Conservation (phyloP, 2,888 invertebrate genomes). For the Scaptomyza parva region DNA sequence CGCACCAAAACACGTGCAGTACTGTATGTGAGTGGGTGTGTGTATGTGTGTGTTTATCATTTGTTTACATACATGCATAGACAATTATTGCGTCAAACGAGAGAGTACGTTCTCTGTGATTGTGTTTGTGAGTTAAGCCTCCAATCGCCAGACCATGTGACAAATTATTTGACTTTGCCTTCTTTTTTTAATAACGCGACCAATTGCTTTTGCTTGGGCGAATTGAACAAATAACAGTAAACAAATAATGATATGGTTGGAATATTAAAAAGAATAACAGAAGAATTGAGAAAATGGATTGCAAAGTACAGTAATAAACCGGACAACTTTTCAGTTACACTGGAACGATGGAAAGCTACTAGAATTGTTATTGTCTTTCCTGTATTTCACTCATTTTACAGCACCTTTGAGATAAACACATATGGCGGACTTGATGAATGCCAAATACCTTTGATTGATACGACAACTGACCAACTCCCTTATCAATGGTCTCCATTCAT, state of each 20-base stretch:
- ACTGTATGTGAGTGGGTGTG: background rate
- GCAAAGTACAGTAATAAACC: conserved; percentile 22
- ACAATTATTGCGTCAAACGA: conserved; percentile 7
- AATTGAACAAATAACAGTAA: conserved; percentile 56
- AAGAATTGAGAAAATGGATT: conserved; percentile 11
- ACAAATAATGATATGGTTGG: conserved; percentile 41
- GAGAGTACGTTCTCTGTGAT: conserved; percentile 8
- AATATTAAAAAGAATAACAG: conserved; percentile 37
- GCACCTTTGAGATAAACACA: background rate
- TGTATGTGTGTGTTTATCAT: conserved; percentile 28
- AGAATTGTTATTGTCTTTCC: background rate
- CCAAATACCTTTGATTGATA: conserved; percentile 42
- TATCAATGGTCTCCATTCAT: conserved; percentile 29
- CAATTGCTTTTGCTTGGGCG: conserved; percentile 56
- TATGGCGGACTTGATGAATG: background rate
- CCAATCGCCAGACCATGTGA: conserved; percentile 61
- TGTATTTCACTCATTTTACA: background rate
- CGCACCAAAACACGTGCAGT: conserved; percentile 49
- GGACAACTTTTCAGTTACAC: conserved; percentile 10
- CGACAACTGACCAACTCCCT: conserved; percentile 21
- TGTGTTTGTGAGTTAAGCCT: conserved; percentile 42
- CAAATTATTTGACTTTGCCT: conserved; percentile 71
- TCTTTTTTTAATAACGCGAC: conserved; percentile 37
- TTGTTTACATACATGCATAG: conserved; percentile 67
- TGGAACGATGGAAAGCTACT: conserved; percentile 4